Conservation (phyloP, 92 coral and sea anemone genomes). For the Palythoa grandiflora region DNA sequence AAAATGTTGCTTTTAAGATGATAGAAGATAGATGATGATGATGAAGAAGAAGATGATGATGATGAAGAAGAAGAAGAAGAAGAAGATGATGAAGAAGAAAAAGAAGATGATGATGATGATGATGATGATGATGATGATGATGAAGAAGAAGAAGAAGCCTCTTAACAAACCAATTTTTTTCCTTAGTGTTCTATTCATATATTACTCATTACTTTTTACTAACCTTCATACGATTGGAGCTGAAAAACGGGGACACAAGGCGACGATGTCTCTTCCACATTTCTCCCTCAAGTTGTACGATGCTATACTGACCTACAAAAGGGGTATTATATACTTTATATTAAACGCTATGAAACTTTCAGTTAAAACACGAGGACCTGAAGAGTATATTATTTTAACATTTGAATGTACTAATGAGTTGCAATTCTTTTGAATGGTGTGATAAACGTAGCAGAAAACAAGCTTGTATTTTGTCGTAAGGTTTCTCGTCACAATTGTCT, state of each 20-base stretch:
- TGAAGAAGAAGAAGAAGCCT: too few relatives aligned
- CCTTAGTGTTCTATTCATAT: neutral
- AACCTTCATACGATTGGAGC: conserved; percentile 33
- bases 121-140: neutral
- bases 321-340: neutral
- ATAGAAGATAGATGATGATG: too few relatives aligned
- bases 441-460: too few relatives aligned
- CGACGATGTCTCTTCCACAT: conserved; percentile 46
- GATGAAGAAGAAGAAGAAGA: neutral
- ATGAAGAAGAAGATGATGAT: too few relatives aligned
- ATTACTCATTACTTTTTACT: neutral
- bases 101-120: neutral
- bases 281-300: conserved; percentile 46
- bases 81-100: neutral
- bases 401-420: too few relatives aligned
- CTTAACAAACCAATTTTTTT: neutral
- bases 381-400: too few relatives aligned
- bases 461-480: too few relatives aligned
- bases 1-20: too few relatives aligned
- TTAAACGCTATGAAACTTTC: too few relatives aligned
- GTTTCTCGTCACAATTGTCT: too few relatives aligned
- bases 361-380: too few relatives aligned
- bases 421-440: too few relatives aligned
- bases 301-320: conserved; percentile 24
- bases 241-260: conserved; percentile 30